These are phyloP conservation scores for Drosophila yooni DNA, from an alignment of 2,888 invertebrate genomes.

Conservation along the genomic window DNA sequence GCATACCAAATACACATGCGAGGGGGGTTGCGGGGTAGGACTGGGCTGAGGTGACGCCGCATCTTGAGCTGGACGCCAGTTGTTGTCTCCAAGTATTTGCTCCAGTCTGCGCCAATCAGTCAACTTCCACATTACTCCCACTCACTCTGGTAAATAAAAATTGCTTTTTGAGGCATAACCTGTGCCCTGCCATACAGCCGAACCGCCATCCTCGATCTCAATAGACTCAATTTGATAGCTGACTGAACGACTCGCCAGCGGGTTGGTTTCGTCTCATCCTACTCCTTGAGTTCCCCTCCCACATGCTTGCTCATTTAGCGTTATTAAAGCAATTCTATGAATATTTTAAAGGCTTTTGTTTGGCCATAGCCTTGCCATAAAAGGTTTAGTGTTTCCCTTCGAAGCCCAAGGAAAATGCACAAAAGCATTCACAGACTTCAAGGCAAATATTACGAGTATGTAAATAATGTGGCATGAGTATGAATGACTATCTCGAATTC, in stretches of 20 bases:
- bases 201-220: conserved; percentile 29
- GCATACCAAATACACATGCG: conserved; percentile 62
- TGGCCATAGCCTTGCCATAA: conserved; percentile 47
- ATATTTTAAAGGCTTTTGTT: conserved; percentile 74
- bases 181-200: conserved; percentile 44
- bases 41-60: conserved; percentile 18
- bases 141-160: conserved; percentile 60
- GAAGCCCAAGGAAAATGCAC: conserved; percentile 38
- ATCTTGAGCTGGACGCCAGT: conserved; percentile 24
- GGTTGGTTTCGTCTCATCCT: neutral
- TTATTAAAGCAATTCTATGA: conserved; percentile 79
- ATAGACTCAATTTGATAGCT: conserved; percentile 69
- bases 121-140: conserved; percentile 34
- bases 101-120: conserved; percentile 70
- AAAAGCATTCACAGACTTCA: conserved; percentile 42
- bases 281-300: neutral
- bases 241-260: conserved; percentile 44
- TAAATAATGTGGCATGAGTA: conserved; percentile 55
- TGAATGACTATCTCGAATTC: conserved; percentile 23
- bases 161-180: conserved; percentile 75
- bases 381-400: conserved; percentile 73
- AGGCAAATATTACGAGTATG: conserved; percentile 62
- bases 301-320: conserved; percentile 66
- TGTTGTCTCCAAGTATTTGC: conserved; percentile 52
- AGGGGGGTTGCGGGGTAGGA: neutral